Evolutionary conservation across 2,113 vertebrate species (phyloP).

Genomic region (Lagopus leucura): DNA sequence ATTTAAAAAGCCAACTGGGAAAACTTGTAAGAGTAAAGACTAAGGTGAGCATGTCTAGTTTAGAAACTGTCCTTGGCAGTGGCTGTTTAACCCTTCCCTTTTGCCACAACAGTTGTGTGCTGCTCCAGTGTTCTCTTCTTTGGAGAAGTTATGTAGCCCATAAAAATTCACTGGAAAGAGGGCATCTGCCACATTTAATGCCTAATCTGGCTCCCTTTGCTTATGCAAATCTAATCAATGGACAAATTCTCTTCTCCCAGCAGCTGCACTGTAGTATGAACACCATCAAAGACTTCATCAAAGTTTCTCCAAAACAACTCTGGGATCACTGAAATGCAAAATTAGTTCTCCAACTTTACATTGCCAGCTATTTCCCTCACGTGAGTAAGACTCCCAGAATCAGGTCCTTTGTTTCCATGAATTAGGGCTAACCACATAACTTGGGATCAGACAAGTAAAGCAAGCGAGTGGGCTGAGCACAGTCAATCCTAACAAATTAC

Average conservation of each 20-base stretch:
- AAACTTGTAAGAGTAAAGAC: neutral
- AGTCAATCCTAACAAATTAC: neutral
- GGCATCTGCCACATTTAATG: neutral
- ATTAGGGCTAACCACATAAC: neutral
- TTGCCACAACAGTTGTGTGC: neutral
- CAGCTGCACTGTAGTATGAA: neutral
- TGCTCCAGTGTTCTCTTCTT: neutral
- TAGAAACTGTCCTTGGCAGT: neutral
- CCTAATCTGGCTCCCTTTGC: slow-evolving; percentile 27
- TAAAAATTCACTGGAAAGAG: neutral
- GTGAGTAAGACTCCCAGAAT: neutral
- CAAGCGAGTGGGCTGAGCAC: neutral
- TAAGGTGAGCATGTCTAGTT: neutral
- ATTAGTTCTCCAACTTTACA: neutral
- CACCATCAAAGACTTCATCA: slow-evolving; percentile 37
- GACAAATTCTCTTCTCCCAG: slow-evolving; percentile 10
- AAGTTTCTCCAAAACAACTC: neutral
- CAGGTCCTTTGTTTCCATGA: neutral
- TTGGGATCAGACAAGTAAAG: neutral
- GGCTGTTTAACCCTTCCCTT: neutral
- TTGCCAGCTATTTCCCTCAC: neutral
- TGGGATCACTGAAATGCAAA: neutral
- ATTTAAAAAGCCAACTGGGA: neutral
- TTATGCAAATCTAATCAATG: slow-evolving; percentile 53
- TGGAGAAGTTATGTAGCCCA: neutral